Base-by-base conservation (phyloP, 2,113 vertebrate genomes). In the Thamnophis sirtalis region DNA sequence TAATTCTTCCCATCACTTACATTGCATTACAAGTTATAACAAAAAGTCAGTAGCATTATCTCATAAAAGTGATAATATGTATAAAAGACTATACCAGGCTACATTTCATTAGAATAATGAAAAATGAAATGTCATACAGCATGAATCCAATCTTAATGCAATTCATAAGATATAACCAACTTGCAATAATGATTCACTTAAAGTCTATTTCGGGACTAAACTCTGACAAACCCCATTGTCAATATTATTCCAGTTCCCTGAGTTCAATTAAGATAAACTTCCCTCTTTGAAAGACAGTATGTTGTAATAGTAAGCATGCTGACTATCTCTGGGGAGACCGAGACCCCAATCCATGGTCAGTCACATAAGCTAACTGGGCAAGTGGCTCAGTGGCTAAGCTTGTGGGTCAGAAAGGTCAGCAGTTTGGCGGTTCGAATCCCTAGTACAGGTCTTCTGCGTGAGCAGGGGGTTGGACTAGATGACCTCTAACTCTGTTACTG, bases 41-140 rank as follows among this genome's bases (percentile, higher is more conserved):
- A 73, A 80, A 73, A n/a, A 73, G 63, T 90, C 19, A 51, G 60
- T 53, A 68, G 51, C 63, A 53, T 38, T 90, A 90, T 51, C 49
- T 90, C 60, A 80, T 80, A 53, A 33, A 90, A 90, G 73, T 90
- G 63, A 53, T 51, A 90, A 90, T 90, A 56, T 38, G 60, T 73
- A 73, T 53, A 80, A 89, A 63, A 90, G 49, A 68, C 28, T 73
- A 73, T 50, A 80, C n/a, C 50, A 90, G 49, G 73, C 33, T 80
- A 43, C 73, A 9, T 80, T 80, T 80, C 33, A 73, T 90, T 80
- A 73, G 49, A 90, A 90, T 53, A 90, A 38, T 80, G 58, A 80
- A 90, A 90, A 89, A 89, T 68, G 88, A 89, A 89, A 89, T 89
- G 88, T 63, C 88, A 68, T 26, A 50, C 58, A 33, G 2, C 80